Conservation (phyloP, 2,888 invertebrate species). For the Cheilosia soror region DNA sequence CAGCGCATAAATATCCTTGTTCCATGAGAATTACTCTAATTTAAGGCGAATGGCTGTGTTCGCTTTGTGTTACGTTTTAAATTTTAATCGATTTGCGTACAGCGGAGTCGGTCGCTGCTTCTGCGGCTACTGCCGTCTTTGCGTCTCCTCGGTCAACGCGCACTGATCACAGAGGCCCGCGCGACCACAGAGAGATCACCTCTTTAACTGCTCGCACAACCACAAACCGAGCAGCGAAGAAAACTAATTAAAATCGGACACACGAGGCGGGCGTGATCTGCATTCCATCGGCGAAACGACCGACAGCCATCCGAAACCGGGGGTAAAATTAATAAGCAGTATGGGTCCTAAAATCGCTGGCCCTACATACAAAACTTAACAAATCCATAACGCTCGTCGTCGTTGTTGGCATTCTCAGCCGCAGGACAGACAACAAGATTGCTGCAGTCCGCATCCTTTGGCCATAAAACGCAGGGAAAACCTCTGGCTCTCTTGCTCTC, state of each 20-base stretch:
- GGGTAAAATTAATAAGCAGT: slow-evolving; percentile 72
- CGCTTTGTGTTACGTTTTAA: slow-evolving; percentile 76
- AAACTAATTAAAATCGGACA: slow-evolving; percentile 75
- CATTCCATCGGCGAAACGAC: slow-evolving; percentile 67
- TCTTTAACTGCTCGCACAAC: slow-evolving; percentile 51
- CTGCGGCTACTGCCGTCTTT: slow-evolving; percentile 11
- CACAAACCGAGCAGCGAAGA: slow-evolving; percentile 55
- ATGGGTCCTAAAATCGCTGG: slow-evolving; percentile 64
- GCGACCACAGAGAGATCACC: slow-evolving; percentile 41
- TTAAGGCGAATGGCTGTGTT: slow-evolving; percentile 82
- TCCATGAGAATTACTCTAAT: slow-evolving; percentile 83
- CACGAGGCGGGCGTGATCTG: slow-evolving; percentile 76
- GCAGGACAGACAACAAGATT: slow-evolving; percentile 83
- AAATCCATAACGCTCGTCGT: slow-evolving; percentile 81
- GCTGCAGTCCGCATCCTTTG: slow-evolving; percentile 71
- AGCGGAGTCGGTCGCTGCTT: slow-evolving; percentile 74
- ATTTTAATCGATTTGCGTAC: slow-evolving; percentile 84
- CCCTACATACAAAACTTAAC: slow-evolving; percentile 69
- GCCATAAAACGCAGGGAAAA: slow-evolving; percentile 39
- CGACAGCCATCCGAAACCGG: slow-evolving; percentile 56
- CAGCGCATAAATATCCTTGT: slow-evolving; percentile 76
- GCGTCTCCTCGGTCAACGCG: slow-evolving; percentile 25
- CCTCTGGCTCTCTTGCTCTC: slow-evolving; percentile 1
- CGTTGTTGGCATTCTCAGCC: slow-evolving; percentile 81
- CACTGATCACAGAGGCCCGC: slow-evolving; percentile 38